Conservation (phyloP, 1,140 invertebrate genomes). For the Atta texana region DNA sequence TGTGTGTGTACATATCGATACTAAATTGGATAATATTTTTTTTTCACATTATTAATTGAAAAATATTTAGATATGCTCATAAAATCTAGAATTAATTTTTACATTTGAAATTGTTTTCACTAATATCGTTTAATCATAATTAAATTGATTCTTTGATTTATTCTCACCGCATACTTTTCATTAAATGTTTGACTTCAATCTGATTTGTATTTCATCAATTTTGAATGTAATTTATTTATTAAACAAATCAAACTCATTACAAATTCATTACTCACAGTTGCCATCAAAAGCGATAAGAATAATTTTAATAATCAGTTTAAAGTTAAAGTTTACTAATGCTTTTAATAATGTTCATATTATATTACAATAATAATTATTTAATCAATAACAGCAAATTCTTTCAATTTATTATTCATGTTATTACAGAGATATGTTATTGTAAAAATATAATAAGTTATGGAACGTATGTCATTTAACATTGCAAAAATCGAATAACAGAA, state of each 20-base stretch:
- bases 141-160: neutral
- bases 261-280: neutral
- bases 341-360: neutral
- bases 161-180: neutral
- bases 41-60: neutral
- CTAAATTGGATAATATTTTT: neutral
- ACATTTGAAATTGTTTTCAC: neutral
- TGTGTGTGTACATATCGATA: neutral
- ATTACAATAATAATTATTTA: neutral
- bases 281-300: neutral
- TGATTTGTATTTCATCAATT: neutral
- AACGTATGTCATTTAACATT: neutral
- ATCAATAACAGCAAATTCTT: slow-evolving; percentile 2
- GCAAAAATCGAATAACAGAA: neutral
- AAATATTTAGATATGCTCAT: neutral
- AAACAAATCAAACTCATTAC: neutral
- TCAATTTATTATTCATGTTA: neutral
- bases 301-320: neutral
- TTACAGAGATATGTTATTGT: neutral
- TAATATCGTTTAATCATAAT: neutral
- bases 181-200: neutral
- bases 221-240: neutral
- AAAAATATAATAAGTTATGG: neutral
- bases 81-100: neutral
- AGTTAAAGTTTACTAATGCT: neutral